These are phyloP conservation scores for Achlya flavicornis DNA, from an alignment of 2,888 invertebrate genomes.

Conservation along the genomic window DNA sequence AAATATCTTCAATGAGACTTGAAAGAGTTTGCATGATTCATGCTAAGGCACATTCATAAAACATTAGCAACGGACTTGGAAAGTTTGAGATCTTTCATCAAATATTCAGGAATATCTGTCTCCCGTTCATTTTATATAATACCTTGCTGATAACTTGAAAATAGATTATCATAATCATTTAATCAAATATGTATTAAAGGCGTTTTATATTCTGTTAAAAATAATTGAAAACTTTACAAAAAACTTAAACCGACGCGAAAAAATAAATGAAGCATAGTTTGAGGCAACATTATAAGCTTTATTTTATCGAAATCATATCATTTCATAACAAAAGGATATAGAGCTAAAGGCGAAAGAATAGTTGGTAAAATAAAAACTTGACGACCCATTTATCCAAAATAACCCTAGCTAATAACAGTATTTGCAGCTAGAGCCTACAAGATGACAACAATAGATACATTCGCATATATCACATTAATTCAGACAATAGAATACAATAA, in stretches of 20 bases:
- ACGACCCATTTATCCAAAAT: not conserved
- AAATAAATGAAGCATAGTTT: too few relatives aligned
- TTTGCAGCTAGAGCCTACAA: not conserved
- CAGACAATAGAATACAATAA: conserved; percentile 26
- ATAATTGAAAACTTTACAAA: too few relatives aligned
- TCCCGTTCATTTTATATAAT: not conserved
- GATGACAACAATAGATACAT: not conserved
- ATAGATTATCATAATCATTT: not conserved
- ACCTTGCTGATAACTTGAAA: not conserved
- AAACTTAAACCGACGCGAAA: too few relatives aligned
- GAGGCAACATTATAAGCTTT: too few relatives aligned
- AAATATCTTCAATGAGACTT: not conserved
- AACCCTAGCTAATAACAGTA: not conserved
- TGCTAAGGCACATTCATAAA: conserved; percentile 4
- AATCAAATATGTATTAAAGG: too few relatives aligned
- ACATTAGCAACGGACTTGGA: not conserved
- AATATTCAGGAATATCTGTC: conserved; percentile 2
- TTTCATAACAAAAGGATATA: too few relatives aligned
- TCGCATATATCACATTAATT: conserved; percentile 8
- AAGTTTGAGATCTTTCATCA: not conserved
- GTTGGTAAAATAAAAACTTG: too few relatives aligned
- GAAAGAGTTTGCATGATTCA: not conserved
- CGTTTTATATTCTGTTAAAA: too few relatives aligned
- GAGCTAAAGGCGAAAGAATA: too few relatives aligned
- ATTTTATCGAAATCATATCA: too few relatives aligned